phyloP scores from a whole-genome alignment of 92 coral and sea anemone genomes.

The Siderastrea radians region DNA sequence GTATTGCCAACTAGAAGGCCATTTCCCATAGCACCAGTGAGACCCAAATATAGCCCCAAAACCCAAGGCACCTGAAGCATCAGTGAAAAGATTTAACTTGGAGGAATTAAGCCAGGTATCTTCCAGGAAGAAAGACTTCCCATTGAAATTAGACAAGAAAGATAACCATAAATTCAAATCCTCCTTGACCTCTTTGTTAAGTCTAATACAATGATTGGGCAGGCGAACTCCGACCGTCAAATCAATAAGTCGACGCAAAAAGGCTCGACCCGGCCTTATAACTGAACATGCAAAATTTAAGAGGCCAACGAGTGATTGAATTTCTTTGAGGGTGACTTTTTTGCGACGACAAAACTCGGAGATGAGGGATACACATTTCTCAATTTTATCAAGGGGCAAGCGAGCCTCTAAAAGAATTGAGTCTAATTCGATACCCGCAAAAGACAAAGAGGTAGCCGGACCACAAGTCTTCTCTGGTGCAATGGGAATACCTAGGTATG shows the following conservation, averaged over 20 bases:
- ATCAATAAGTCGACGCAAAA: conserved; percentile 38
- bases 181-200: conserved; percentile 25
- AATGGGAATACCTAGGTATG: conserved; percentile 64
- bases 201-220: conserved; percentile 22
- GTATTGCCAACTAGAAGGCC: conserved; percentile 44
- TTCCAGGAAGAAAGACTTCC: conserved; percentile 32
- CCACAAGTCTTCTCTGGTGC: conserved; percentile 68
- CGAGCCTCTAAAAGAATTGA: conserved; percentile 54
- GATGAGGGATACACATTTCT: conserved; percentile 35
- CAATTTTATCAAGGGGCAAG: conserved; percentile 62
- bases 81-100: conserved; percentile 36
- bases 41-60: conserved; percentile 56
- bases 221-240: conserved; percentile 25
- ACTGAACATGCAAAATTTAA: conserved; percentile 33
- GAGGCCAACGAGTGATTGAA: conserved; percentile 24
- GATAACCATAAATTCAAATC: conserved; percentile 43
- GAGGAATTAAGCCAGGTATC: conserved; percentile 29
- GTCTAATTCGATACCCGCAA: conserved; percentile 72
- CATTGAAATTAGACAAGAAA: conserved; percentile 43
- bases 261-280: conserved; percentile 46
- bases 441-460: conserved; percentile 44
- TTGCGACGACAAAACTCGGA: conserved; percentile 6
- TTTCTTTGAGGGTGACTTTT: conserved; percentile 11
- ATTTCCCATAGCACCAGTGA: conserved; percentile 57
- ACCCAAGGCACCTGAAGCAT: conserved; percentile 54